These are phyloP conservation scores for Heloderma charlesbogerti DNA, from an alignment of 2,113 vertebrate genomes.

Conservation along the genomic window DNA sequence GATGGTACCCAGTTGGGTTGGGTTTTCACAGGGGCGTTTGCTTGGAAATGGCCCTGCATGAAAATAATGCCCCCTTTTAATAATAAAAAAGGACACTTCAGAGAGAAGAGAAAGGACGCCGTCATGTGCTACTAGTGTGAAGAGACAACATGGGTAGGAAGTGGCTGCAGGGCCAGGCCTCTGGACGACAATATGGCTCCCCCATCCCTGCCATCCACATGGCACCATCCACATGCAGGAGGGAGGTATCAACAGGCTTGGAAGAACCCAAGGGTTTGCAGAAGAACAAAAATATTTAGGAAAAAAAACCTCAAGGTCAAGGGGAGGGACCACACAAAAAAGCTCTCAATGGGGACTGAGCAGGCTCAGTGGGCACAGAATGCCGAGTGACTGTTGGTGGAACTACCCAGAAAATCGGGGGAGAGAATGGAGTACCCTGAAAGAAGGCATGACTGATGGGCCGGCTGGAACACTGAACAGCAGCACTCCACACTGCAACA, in stretches of 20 bases:
- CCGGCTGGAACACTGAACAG: too few species aligned
- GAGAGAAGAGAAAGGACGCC: neutral
- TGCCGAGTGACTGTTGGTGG: too few species aligned
- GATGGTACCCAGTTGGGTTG: neutral
- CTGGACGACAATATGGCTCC: neutral
- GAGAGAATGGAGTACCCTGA: too few species aligned
- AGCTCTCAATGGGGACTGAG: too few species aligned
- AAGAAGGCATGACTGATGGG: too few species aligned
- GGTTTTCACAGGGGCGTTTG: neutral
- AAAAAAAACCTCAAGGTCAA: too few species aligned
- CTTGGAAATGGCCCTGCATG: neutral
- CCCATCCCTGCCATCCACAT: too few species aligned
- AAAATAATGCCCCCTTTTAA: conserved; percentile 2
- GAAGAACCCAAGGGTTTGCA: neutral
- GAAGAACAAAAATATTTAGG: too few species aligned
- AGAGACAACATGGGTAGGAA: neutral
- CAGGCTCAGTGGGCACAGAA: too few species aligned
- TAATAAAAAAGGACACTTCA: neutral
- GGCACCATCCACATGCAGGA: neutral
- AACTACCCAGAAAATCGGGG: too few species aligned
- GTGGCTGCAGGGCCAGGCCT: neutral
- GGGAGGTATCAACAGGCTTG: neutral
- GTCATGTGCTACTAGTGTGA: neutral
- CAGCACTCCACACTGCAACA: too few species aligned
- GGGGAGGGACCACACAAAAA: too few species aligned